Evolutionary conservation across 2,113 vertebrate genomes (phyloP), one percentile per base, ranked within the genome.

Genomic region (Crypturellus undulatus): DNA sequence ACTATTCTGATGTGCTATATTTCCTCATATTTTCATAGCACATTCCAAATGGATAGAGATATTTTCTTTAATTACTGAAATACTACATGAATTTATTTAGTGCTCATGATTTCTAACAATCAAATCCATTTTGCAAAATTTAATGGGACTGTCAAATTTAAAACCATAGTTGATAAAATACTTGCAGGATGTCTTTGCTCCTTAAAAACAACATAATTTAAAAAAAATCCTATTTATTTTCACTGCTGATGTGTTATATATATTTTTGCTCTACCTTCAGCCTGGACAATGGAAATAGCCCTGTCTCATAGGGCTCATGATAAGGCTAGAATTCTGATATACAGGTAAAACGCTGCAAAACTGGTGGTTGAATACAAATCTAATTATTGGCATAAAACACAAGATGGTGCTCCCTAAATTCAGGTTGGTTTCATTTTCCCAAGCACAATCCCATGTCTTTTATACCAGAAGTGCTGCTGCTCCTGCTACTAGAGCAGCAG

Each of bases 1-100:
- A 34, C 69, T 95, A 21, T 87, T 96, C 87, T 94, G 87, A 47
- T 84, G 42, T 81, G 78, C 82, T 95, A 67, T 89, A 96, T 95
- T 95, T 88, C 84, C 68, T 67, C 77, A 47, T 80, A 71, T 42
- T 49, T 94, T 94, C 76, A 92, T 59, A 95, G 7, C 56, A 16
- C 12, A 91, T 87, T 92, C 51, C 9, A 87, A 79, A 58, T 16
- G 3, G 42, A 40, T 40, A 42, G 6, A 76, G 8, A 42, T 51
- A 40, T 30, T 64, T 34, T 26, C 11, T 80, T 86, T 62, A 65
- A 43, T 47, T 89, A 56, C 6, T 52, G 36, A 87, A 88, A 42
- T 49, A 82, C 8, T 34, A 2, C 28, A 72, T 0, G 0, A 40
- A 63, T 59, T 24, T 79, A 34, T 54, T 70, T 79, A 68, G 5